Evolutionary conservation across 2,113 vertebrate genomes (phyloP).

Genomic region (Grammomys surdaster): DNA sequence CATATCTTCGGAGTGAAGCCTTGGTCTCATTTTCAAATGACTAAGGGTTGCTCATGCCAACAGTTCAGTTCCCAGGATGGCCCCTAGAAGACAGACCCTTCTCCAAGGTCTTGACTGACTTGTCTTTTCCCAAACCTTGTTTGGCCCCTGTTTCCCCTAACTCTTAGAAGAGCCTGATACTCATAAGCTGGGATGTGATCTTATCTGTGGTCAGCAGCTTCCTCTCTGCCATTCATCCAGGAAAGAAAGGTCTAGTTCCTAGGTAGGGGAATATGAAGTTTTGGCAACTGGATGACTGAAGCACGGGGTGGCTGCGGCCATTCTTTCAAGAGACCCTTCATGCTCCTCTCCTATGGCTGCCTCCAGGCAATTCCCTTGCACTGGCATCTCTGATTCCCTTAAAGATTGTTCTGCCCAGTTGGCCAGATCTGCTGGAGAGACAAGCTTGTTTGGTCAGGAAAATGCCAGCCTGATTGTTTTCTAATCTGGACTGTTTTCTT

Average conservation of each 20-base stretch:
- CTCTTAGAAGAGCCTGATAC: background rate
- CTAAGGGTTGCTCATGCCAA: background rate
- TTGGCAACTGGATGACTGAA: background rate
- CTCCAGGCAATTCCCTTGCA: background rate
- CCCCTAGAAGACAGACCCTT: background rate
- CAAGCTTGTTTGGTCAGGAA: conserved; percentile 51
- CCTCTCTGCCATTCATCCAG: background rate
- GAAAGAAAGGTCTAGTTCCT: background rate
- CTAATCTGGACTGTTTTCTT: conserved; percentile 55
- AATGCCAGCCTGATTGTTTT: conserved; percentile 67
- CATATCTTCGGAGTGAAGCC: background rate
- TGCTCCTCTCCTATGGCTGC: background rate
- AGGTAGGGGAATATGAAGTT: background rate
- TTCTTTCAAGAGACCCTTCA: background rate
- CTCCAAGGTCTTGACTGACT: background rate
- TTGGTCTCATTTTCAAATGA: background rate
- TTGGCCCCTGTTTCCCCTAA: too few species aligned
- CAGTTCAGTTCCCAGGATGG: background rate
- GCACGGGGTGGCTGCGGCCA: background rate
- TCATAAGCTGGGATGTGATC: background rate
- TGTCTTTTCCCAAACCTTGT: background rate
- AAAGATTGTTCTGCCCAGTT: background rate
- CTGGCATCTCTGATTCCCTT: conserved; percentile 15
- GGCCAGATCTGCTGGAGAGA: background rate
- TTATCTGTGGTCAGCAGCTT: background rate